Evolutionary conservation across 2,113 vertebrate species (phyloP).

Genomic region (Colaptes auratus): DNA sequence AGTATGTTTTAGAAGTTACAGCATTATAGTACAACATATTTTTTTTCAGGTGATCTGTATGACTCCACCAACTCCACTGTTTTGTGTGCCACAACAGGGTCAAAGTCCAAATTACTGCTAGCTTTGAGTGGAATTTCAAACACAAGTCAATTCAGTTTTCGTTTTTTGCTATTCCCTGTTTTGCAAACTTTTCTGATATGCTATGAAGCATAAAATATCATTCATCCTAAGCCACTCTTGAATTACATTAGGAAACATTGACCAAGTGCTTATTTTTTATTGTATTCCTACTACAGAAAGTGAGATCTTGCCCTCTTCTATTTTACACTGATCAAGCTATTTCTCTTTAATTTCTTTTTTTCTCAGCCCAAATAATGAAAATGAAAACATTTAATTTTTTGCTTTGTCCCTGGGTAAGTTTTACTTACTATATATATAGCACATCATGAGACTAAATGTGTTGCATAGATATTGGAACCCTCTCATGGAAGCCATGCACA

Average conservation of each 20-base stretch:
- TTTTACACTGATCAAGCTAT: not conserved
- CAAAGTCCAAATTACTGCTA: not conserved
- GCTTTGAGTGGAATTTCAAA: not conserved
- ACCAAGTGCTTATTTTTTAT: not conserved
- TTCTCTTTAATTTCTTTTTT: not conserved
- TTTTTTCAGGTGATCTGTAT: constrained; percentile 25
- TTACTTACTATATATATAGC: not conserved
- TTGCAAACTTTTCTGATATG: not conserved
- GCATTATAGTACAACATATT: constrained; percentile 60
- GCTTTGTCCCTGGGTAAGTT: not conserved
- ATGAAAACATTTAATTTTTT: not conserved
- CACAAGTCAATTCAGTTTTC: not conserved
- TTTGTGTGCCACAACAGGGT: not conserved
- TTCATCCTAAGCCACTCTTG: not conserved
- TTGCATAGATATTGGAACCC: not conserved
- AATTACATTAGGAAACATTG: not conserved
- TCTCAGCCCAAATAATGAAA: not conserved
- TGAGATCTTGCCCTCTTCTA: not conserved
- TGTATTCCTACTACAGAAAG: not conserved
- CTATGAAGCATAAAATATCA: not conserved
- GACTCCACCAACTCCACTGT: not conserved
- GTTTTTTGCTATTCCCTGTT: not conserved
- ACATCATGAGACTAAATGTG: not conserved
- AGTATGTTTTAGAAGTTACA: constrained; percentile 75
- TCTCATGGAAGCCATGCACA: not conserved